These are phyloP conservation scores for Caenorhabditis doughertyi DNA, from an alignment of 2,888 invertebrate species.

Conservation along the genomic window DNA sequence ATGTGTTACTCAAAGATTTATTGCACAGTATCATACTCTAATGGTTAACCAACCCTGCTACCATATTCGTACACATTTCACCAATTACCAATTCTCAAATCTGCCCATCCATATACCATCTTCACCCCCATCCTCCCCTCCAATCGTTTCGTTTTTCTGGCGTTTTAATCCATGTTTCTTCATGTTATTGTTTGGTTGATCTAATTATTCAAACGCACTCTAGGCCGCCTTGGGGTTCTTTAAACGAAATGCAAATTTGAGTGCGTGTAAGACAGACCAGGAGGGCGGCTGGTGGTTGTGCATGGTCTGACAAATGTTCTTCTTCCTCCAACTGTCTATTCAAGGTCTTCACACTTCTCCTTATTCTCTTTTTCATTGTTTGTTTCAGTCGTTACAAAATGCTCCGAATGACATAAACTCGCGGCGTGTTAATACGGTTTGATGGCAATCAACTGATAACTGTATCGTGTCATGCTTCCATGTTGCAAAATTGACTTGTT, in stretches of 20 bases:
- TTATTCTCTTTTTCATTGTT: constrained; percentile 27
- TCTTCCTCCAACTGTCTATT: constrained; percentile 15
- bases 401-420: constrained; percentile 44
- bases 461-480: constrained; percentile 42
- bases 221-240: constrained; percentile 39
- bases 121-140: neutral
- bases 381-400: constrained; percentile 9
- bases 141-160: constrained; percentile 1
- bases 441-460: constrained; percentile 52
- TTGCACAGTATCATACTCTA: neutral
- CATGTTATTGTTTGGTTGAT: constrained; percentile 51
- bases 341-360: constrained; percentile 40
- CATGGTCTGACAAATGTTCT: constrained; percentile 61
- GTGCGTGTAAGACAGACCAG: constrained; percentile 47
- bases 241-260: constrained; percentile 62
- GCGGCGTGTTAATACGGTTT: constrained; percentile 2
- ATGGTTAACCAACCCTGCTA: neutral
- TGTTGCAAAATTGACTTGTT: constrained; percentile 17
- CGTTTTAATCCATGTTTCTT: constrained; percentile 9
- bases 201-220: constrained; percentile 61
- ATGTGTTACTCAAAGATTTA: neutral
- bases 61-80: neutral
- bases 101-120: neutral
- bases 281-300: constrained; percentile 45
- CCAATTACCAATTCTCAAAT: constrained; percentile 14